These are phyloP conservation scores for Pithys albifrons DNA, from an alignment of 2,113 vertebrate species.

Conservation along the genomic window DNA sequence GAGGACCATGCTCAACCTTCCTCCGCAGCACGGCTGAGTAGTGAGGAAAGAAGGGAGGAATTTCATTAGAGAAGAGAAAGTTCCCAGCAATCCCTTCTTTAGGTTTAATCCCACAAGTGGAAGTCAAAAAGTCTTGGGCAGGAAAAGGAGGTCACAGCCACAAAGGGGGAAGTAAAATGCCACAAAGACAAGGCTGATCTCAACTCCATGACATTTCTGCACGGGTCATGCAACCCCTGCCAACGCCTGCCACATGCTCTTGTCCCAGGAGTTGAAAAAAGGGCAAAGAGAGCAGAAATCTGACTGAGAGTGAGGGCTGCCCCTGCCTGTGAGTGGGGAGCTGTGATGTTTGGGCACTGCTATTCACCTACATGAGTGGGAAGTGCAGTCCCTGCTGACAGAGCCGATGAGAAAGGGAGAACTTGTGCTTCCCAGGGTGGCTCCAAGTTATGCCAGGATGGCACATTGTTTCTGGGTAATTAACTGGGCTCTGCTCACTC, in stretches of 20 bases:
- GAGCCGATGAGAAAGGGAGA: fast-evolving
- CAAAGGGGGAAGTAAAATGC: background rate
- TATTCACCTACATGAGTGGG: fast-evolving
- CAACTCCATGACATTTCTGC: background rate
- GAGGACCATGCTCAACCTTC: background rate
- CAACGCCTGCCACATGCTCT: background rate
- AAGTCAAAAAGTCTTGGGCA: background rate
- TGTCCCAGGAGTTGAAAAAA: background rate
- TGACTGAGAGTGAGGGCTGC: background rate
- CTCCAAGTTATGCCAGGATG: background rate
- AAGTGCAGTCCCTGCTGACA: background rate
- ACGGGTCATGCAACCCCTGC: background rate
- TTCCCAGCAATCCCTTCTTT: background rate
- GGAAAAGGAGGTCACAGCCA: background rate
- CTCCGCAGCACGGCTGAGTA: background rate
- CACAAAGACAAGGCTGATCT: background rate
- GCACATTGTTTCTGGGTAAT: background rate
- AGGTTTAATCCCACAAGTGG: background rate
- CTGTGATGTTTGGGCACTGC: background rate
- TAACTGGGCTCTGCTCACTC: background rate
- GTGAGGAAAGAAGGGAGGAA: background rate
- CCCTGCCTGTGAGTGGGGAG: background rate
- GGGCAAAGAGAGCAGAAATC: background rate
- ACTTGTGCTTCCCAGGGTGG: background rate
- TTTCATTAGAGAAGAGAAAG: background rate